Evolutionary conservation across 37 sponge, comb jelly and placozoan species (phyloP).

Genomic region (Chondrosia reniformis): DNA sequence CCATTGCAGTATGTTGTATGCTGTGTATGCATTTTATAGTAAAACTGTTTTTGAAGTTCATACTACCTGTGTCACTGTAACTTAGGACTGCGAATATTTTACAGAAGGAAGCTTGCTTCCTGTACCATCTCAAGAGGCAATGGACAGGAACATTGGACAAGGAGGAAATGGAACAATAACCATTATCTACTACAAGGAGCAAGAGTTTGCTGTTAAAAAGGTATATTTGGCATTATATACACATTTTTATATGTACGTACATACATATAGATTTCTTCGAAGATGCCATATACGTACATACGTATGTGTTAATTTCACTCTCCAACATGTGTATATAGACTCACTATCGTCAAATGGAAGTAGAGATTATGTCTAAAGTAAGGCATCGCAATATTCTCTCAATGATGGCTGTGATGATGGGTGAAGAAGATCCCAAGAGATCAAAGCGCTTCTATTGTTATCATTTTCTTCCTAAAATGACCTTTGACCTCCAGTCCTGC

Average conservation of each 20-base stretch:
- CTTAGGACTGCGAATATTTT: too few relatives aligned
- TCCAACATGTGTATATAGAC: too few relatives aligned
- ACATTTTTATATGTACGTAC: too few relatives aligned
- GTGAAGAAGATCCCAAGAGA: slow-evolving; percentile 32
- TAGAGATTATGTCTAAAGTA: slow-evolving; percentile 17
- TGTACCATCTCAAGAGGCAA: not conserved
- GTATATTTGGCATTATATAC: too few relatives aligned
- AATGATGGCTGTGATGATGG: slow-evolving; percentile 38
- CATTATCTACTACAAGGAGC: not conserved
- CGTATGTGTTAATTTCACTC: too few relatives aligned
- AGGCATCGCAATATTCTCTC: slow-evolving; percentile 42
- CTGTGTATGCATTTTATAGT: too few relatives aligned
- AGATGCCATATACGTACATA: too few relatives aligned
- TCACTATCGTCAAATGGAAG: slow-evolving; percentile 24
- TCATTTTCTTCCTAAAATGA: slow-evolving; percentile 42
- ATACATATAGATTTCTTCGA: too few relatives aligned
- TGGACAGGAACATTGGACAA: slow-evolving; percentile 3
- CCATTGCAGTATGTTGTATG: too few relatives aligned
- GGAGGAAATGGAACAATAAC: slow-evolving; percentile 20
- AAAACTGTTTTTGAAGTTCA: too few relatives aligned
- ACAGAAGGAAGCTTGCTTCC: too few relatives aligned
- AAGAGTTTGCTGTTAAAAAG: slow-evolving; percentile 25
- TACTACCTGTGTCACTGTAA: too few relatives aligned
- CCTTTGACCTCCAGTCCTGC: slow-evolving; percentile 3
- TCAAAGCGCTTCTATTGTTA: slow-evolving; percentile 36